A percentile compares a stretch with the other conserved stretches of the same genome.
Evolutionary conservation across 1,140 invertebrate species (phyloP).

Genomic region (Neoseiulus cucumeris): DNA sequence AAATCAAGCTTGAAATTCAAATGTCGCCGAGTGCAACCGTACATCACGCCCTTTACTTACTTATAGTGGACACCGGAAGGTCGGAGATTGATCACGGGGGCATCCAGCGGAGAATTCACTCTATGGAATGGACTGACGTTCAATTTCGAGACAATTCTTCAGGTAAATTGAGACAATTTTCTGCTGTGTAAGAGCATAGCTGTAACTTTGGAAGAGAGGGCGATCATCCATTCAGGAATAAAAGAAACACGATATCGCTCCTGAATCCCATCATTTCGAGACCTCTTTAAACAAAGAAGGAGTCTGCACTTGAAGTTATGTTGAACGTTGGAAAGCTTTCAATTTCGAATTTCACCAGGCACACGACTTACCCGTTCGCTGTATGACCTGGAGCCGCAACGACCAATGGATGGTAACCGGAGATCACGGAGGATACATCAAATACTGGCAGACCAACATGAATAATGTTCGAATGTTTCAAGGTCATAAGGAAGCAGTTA

Average conservation of each 20-base stretch:
- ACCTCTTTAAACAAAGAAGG: no score
- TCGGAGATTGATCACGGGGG: slow-evolving; percentile 84
- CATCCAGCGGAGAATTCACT: slow-evolving; percentile 96
- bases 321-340: no score
- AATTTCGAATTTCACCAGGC: slow-evolving; percentile 44
- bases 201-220: no score
- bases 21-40: background rate
- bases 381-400: slow-evolving; percentile 98
- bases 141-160: slow-evolving; percentile 99
- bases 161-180: slow-evolving; percentile 52
- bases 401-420: slow-evolving; percentile 99
- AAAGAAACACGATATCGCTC: no score
- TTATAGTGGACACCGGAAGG: slow-evolving; percentile 90
- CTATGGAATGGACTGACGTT: slow-evolving; percentile 99
- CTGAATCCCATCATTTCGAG: no score
- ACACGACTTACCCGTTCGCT: slow-evolving; percentile 87
- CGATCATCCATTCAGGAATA: no score
- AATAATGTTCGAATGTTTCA: slow-evolving; percentile 99
- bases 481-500: slow-evolving; percentile 96
- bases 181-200: no score
- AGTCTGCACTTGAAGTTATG: no score
- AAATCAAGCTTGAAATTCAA: background rate
- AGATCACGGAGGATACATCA: slow-evolving; percentile 93
- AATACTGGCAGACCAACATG: slow-evolving; percentile 99
- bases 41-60: background rate